Conservation (phyloP, 2,888 invertebrate genomes). For the Eupithecia pulchellata region DNA sequence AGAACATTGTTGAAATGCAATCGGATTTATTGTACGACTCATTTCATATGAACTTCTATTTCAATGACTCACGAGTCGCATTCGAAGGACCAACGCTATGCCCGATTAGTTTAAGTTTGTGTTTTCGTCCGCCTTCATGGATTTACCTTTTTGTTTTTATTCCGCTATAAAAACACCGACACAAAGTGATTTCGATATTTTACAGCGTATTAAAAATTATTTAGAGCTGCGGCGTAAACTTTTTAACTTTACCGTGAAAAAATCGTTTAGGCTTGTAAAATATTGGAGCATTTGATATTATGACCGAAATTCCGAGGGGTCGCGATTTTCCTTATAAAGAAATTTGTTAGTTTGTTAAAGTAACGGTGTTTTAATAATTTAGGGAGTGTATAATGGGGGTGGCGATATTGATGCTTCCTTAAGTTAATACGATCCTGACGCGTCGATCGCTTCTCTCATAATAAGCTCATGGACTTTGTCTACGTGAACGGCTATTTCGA, state of each 20-base stretch:
- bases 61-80: conserved; percentile 42
- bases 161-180: conserved; percentile 28
- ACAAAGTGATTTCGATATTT: conserved; percentile 44
- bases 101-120: conserved; percentile 40
- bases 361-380: conserved; percentile 78
- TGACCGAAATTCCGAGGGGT: conserved; percentile 59
- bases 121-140: conserved; percentile 27
- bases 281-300: conserved; percentile 67
- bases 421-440: conserved; percentile 71
- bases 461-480: conserved; percentile 70
- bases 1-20: conserved; percentile 52
- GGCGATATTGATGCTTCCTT: conserved; percentile 69
- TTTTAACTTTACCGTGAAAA: conserved; percentile 49
- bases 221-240: conserved; percentile 49
- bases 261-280: conserved; percentile 57
- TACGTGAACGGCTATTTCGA: conserved; percentile 64
- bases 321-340: conserved; percentile 67
- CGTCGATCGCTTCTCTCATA: conserved; percentile 62
- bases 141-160: conserved; percentile 33
- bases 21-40: conserved; percentile 54
- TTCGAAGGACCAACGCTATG: conserved; percentile 39
- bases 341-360: conserved; percentile 75
- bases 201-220: conserved; percentile 50
- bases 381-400: conserved; percentile 72
- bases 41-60: conserved; percentile 56